Base-by-base conservation (phyloP, 2,113 vertebrate species). In the Trematomus loennbergii region DNA sequence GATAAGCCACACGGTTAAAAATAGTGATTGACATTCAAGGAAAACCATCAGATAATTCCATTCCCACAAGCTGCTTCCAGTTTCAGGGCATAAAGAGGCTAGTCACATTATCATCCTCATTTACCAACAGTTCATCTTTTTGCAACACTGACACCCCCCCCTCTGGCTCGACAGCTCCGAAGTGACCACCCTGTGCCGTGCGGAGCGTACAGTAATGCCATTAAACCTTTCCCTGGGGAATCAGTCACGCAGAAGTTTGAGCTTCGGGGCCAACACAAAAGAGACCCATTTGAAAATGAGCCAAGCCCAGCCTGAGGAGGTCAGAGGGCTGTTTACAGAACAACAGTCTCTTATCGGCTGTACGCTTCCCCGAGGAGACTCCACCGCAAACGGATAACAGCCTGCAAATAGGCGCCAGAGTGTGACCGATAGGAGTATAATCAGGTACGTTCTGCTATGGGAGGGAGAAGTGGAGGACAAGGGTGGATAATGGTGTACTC, bases 241-340 rank as follows among this genome's bases (percentile, higher is more conserved):
- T 83, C 81, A 72, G 87, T 86, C 89, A 92, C 78, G 55, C 57
- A 13, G 79, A 61, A 79, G 80, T 87, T 81, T 78, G 81, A 71
- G 86, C 84, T 87, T 53, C 2, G 36, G 55, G 78, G 87, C 81
- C 65, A 61, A 84, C 65, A 87, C 77, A 86, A 87, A 87, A 82
- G 72, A 76, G 74, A 40, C 49, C 81, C 66, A 65, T 88, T 83
- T 86, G 75, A 92, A 83, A 85, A 70, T 60, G 76, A 90, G 83
- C 83, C 89, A 33, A 82, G 71, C 81, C 73, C 65, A 83, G 87
- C 85, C 89, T 10, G 84, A 78, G 82, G 77, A 91, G 88, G 92
- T 92, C 87, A 92, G 82, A 84, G 88, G 89, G 75, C 83, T 92
- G 88, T 92, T 93, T 94, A 91, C 92, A 88, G 88, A 93, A 92